phyloP scores from a whole-genome alignment of 2,113 vertebrate species.

The Cariama cristata region DNA sequence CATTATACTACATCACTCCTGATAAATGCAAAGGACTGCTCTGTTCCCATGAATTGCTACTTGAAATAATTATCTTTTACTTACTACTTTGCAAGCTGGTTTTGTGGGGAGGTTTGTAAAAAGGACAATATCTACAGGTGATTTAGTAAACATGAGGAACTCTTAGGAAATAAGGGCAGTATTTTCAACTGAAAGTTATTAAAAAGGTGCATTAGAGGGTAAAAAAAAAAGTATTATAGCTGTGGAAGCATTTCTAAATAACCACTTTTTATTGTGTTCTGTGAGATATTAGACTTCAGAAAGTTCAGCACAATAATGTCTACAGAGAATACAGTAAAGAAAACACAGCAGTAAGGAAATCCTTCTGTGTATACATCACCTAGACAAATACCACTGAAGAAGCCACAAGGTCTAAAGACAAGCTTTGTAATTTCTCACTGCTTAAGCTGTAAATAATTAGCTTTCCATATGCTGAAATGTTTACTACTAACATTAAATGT shows the following conservation, averaged over 20 bases:
- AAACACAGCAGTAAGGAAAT: background rate
- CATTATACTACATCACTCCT: background rate
- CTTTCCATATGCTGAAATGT: constrained; percentile 4
- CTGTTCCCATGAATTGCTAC: background rate
- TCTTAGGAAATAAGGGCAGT: background rate
- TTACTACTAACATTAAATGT: constrained; percentile 23
- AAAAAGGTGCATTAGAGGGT: background rate
- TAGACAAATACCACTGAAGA: background rate
- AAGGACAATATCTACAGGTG: background rate
- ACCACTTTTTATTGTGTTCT: background rate
- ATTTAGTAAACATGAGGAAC: background rate
- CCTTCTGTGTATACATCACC: background rate
- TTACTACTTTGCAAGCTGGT: background rate
- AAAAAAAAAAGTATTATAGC: background rate
- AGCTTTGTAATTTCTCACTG: background rate
- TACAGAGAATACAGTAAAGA: background rate
- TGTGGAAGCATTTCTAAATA: background rate
- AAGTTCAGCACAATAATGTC: background rate
- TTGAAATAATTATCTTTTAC: background rate
- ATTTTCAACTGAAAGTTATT: constrained; percentile 34
- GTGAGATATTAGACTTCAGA: background rate
- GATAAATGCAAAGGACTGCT: background rate
- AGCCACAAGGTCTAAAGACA: background rate
- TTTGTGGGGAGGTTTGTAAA: background rate
- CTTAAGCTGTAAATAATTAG: constrained; percentile 37